A percentile compares a stretch with the other conserved stretches of the same genome.
These are phyloP conservation scores for Coranthus polyacanthus DNA, from an alignment of 2,797 vertebrate species.

Conservation along the genomic window DNA sequence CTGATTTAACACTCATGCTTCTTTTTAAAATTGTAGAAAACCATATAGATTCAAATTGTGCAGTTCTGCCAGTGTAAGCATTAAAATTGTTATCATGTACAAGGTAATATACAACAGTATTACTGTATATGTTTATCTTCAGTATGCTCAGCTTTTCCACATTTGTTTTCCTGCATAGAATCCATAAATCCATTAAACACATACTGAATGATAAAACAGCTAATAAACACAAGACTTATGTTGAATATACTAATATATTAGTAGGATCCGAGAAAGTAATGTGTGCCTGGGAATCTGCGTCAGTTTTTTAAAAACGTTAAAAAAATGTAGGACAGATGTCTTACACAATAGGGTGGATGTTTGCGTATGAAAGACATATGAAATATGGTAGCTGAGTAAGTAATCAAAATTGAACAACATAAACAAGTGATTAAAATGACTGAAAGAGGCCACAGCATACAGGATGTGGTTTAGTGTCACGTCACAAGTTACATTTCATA, in stretches of 20 bases:
- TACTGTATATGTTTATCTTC: constrained; percentile 14
- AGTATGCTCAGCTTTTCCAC: constrained; percentile 10
- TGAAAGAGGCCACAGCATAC: constrained; percentile 10
- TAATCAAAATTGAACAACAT: constrained; percentile 18
- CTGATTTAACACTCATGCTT: constrained; percentile 19
- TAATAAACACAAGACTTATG: constrained; percentile 21
- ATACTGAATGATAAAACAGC: constrained; percentile 7
- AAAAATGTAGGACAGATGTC: neutral
- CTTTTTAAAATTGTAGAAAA: constrained; percentile 48
- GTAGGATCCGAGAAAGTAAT: neutral
- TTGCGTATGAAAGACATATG: constrained; percentile 10
- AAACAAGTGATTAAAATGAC: constrained; percentile 14
- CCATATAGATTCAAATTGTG: constrained; percentile 27
- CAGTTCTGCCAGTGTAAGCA: constrained; percentile 20
- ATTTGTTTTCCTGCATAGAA: constrained; percentile 35
- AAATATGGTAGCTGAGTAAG: constrained; percentile 24
- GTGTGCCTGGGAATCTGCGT: constrained; percentile 2
- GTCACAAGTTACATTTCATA: constrained; percentile 13
- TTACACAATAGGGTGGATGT: neutral
- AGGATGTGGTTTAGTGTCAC: constrained; percentile 16
- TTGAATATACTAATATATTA: constrained; percentile 16
- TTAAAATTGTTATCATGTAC: constrained; percentile 60
- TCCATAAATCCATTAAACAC: constrained; percentile 10
- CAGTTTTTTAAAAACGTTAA: neutral
- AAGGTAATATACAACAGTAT: constrained; percentile 41